phyloP scores from a whole-genome alignment of 2,797 vertebrate genomes.

The Ctenopoma kingsleyae region DNA sequence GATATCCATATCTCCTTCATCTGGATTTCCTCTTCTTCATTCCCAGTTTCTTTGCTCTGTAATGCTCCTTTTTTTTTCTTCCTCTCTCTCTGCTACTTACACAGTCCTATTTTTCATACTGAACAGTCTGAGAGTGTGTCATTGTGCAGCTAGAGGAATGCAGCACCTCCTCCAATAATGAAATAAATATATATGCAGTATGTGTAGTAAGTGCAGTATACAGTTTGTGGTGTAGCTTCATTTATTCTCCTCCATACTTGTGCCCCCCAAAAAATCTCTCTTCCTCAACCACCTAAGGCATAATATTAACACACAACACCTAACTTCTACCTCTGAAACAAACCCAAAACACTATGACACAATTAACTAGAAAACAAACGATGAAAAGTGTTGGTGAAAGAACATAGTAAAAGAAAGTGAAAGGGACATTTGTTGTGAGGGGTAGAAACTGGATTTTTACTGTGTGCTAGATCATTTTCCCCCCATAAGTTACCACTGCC shows the following conservation, averaged over 20 bases:
- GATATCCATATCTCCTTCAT: conserved; percentile 22
- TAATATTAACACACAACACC: background rate
- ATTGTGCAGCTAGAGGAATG: conserved; percentile 52
- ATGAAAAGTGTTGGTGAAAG: background rate
- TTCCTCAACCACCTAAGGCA: background rate
- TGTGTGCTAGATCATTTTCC: background rate
- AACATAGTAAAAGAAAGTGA: background rate
- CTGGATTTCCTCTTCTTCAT: conserved; percentile 34
- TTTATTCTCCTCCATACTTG: conserved; percentile 38
- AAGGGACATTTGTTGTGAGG: background rate
- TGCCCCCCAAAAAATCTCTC: background rate
- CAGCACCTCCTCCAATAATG: conserved; percentile 14
- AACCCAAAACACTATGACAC: background rate
- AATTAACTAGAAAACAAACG: background rate
- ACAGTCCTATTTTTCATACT: conserved; percentile 49
- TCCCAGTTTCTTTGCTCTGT: background rate
- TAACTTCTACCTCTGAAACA: background rate
- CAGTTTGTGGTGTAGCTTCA: conserved; percentile 12
- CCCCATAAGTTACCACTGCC: background rate
- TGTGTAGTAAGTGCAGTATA: conserved; percentile 8
- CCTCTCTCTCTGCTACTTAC: conserved; percentile 1
- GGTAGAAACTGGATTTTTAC: background rate
- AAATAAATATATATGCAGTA: background rate
- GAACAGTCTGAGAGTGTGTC: conserved; percentile 30
- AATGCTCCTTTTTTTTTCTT: background rate